Conservation (phyloP, 2,888 invertebrate genomes). For the Melieria omissa region DNA sequence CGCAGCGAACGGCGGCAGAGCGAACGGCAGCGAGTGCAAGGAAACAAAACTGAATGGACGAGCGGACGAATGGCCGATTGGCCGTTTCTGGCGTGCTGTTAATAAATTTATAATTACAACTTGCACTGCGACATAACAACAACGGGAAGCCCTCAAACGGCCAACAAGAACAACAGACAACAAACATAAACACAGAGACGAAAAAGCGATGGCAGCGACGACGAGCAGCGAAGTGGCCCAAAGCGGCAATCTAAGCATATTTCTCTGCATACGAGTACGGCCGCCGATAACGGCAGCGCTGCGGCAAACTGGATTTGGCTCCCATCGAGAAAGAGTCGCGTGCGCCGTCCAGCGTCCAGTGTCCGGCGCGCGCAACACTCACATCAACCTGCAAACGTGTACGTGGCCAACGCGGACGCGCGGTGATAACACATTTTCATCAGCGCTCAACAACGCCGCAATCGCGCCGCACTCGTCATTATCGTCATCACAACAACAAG, state of each 20-base stretch:
- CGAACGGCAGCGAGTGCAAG: neutral
- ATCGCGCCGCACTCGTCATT: too few species aligned
- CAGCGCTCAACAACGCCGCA: neutral
- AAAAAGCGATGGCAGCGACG: conserved; percentile 2
- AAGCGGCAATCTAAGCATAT: conserved; percentile 7
- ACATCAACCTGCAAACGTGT: conserved; percentile 19
- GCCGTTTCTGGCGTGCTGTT: conserved; percentile 46
- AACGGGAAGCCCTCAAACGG: neutral
- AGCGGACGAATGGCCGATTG: conserved; percentile 23
- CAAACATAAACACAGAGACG: neutral
- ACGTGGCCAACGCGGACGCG: conserved; percentile 9
- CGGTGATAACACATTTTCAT: conserved; percentile 30
- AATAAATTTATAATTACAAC: conserved; percentile 52
- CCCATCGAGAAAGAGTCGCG: conserved; percentile 49
- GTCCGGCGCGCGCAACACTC: too few species aligned
- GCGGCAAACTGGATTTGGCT: conserved; percentile 48
- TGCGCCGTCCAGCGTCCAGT: conserved; percentile 24
- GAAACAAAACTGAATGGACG: neutral
- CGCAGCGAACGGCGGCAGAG: neutral
- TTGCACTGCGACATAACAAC: conserved; percentile 18
- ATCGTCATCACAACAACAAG: neutral
- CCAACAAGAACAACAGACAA: too few species aligned
- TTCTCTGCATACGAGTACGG: conserved; percentile 2
- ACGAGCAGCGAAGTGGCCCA: too few species aligned
- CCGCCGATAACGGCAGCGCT: conserved; percentile 8